Percentiles rank a stretch among this genome's conserved stretches.
phyloP scores from a whole-genome alignment of 2,797 vertebrate species.

The Chloroceryle amazona region DNA sequence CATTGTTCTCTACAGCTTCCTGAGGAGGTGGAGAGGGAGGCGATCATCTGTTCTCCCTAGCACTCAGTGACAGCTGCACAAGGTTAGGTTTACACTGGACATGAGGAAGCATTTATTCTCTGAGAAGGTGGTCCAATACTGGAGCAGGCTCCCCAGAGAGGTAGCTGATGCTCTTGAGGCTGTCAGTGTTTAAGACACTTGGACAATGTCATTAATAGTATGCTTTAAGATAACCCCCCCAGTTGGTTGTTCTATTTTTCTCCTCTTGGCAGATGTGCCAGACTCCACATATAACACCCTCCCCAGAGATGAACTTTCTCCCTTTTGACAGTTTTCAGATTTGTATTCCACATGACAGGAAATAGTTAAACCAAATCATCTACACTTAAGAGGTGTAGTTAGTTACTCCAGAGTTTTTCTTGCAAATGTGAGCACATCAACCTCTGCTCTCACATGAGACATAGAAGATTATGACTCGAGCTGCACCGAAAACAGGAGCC shows the following conservation, averaged over 20 bases:
- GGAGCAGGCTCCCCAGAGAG: not conserved
- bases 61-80: not conserved
- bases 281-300: not conserved
- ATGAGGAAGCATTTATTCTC: not conserved
- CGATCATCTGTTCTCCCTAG: not conserved
- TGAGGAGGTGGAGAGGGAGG: not conserved
- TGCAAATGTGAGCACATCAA: accelerated
- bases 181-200: not conserved
- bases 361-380: not conserved
- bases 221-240: not conserved
- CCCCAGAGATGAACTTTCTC: not conserved
- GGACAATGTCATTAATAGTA: not conserved
- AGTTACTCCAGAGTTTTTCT: not conserved
- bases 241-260: not conserved
- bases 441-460: too few relatives aligned
- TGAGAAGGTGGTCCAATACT: not conserved
- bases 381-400: accelerated
- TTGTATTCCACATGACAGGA: not conserved
- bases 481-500: too few relatives aligned
- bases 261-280: not conserved
- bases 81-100: not conserved
- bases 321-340: too few relatives aligned
- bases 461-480: not conserved
- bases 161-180: not conserved
- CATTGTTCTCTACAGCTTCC: too few relatives aligned